Conservation (phyloP, 2,888 invertebrate species). For the Lepidocyrtinus sp. region DNA sequence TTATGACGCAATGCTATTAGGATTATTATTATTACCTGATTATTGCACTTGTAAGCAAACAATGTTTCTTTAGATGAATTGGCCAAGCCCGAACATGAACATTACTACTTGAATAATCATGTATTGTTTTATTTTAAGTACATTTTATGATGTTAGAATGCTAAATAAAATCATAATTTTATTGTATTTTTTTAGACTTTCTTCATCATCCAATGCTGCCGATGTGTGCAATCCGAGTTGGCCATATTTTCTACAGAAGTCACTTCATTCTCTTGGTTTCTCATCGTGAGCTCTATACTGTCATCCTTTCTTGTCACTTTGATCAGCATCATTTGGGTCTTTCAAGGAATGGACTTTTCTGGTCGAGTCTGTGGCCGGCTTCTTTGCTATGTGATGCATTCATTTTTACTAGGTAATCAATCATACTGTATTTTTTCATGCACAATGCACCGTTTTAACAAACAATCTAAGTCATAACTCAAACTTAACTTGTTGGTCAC, state of each 20-base stretch:
- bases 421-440: too few relatives aligned
- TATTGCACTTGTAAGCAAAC: constrained; percentile 9
- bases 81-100: not conserved
- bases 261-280: constrained; percentile 63
- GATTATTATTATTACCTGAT: constrained; percentile 13
- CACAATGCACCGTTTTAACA: constrained; percentile 7
- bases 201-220: constrained; percentile 66
- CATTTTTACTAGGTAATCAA: constrained; percentile 67
- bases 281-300: constrained; percentile 61
- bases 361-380: constrained; percentile 70
- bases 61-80: constrained; percentile 8
- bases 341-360: constrained; percentile 70
- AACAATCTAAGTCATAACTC: constrained; percentile 11
- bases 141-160: too few relatives aligned
- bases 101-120: not conserved
- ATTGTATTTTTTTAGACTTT: constrained; percentile 56
- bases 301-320: constrained; percentile 69
- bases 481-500: not conserved
- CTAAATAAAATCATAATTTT: too few relatives aligned
- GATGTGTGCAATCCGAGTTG: constrained; percentile 46
- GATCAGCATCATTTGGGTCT: constrained; percentile 70
- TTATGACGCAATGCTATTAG: constrained; percentile 11
- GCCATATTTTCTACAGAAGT: constrained; percentile 1
- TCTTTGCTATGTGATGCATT: constrained; percentile 71
- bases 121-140: too few relatives aligned